Evolutionary conservation across 2,797 vertebrate species (phyloP).

Genomic region (Pterois miles): DNA sequence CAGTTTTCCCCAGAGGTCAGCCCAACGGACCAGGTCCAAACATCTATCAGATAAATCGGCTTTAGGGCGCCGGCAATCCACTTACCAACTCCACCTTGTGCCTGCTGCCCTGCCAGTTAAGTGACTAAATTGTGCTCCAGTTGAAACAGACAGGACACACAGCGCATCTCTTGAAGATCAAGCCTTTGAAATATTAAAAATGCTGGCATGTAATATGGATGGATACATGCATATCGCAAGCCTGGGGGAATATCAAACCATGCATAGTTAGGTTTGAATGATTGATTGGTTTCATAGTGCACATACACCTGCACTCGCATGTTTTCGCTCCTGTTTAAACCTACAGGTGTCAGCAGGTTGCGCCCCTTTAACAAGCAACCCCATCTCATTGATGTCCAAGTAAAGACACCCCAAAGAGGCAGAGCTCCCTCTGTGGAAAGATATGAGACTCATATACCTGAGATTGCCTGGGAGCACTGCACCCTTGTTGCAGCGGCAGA

Average conservation of each 20-base stretch:
- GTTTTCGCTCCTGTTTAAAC: slow-evolving; percentile 8
- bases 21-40: slow-evolving; percentile 52
- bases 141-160: slow-evolving; percentile 38
- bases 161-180: slow-evolving; percentile 21
- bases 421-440: not conserved
- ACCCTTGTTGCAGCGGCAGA: slow-evolving; percentile 26
- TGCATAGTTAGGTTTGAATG: not conserved
- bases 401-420: slow-evolving; percentile 1
- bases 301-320: not conserved
- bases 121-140: slow-evolving; percentile 54
- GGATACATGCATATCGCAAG: not conserved
- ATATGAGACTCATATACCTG: slow-evolving; percentile 2
- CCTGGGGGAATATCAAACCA: not conserved
- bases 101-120: slow-evolving; percentile 48
- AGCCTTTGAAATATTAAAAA: slow-evolving; percentile 34
- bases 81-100: slow-evolving; percentile 62
- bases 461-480: slow-evolving; percentile 15
- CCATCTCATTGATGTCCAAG: slow-evolving; percentile 2
- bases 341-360: slow-evolving; percentile 23
- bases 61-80: slow-evolving; percentile 70
- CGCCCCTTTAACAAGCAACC: slow-evolving; percentile 11
- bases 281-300: slow-evolving; percentile 11
- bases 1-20: slow-evolving; percentile 73
- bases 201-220: not conserved
- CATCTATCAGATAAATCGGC: slow-evolving; percentile 80